Evolutionary conservation across 92 coral and sea anemone species (phyloP).

Genomic region (Ricordea florida): DNA sequence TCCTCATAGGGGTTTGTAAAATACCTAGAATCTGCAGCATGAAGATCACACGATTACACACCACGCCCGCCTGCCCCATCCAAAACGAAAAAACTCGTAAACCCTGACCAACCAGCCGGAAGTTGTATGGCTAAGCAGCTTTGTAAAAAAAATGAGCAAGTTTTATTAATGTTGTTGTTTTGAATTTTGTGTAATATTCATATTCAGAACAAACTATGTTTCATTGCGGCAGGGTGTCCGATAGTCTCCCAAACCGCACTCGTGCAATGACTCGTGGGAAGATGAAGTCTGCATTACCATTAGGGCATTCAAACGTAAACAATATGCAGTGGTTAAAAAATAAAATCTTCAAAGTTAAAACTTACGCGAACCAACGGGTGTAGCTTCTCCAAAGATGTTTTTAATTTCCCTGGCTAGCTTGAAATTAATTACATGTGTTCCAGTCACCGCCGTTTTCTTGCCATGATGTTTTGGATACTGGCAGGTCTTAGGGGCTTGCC

Average conservation of each 20-base stretch:
- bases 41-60: too few species aligned
- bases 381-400: conserved; percentile 18
- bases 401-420: conserved; percentile 20
- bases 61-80: too few species aligned
- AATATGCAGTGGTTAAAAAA: neutral
- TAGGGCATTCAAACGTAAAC: neutral
- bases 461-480: conserved; percentile 33
- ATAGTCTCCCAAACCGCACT: neutral
- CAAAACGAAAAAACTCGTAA: too few species aligned
- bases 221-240: neutral
- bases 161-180: too few species aligned
- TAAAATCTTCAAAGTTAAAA: neutral
- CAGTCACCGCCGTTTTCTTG: conserved; percentile 18
- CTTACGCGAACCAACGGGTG: conserved; percentile 40
- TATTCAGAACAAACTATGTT: too few species aligned
- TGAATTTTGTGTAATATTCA: too few species aligned
- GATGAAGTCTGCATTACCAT: neutral
- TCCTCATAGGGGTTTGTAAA: too few species aligned
- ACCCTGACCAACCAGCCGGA: too few species aligned
- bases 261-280: conserved; percentile 4
- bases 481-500: conserved; percentile 29
- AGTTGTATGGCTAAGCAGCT: too few species aligned
- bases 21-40: too few species aligned
- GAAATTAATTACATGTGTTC: conserved; percentile 32
- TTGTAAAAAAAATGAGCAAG: too few species aligned